Evolutionary conservation across 2,113 vertebrate species (phyloP).

Genomic region (Muscicapa adusta): DNA sequence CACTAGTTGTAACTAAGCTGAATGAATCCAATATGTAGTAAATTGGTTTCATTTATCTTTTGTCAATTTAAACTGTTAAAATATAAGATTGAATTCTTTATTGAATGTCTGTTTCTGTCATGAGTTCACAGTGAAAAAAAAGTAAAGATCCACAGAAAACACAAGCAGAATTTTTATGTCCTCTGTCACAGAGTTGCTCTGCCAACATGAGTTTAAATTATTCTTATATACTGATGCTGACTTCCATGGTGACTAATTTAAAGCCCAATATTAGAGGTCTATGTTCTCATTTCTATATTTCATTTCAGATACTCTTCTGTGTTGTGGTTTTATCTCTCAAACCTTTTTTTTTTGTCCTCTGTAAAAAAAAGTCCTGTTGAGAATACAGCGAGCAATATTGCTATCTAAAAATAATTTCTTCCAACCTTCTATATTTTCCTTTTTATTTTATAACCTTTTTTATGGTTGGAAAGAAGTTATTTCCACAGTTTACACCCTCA

Average conservation of each 20-base stretch:
- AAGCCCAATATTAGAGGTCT: not conserved
- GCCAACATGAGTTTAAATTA: not conserved
- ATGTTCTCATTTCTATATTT: not conserved
- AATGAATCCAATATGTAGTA: not conserved
- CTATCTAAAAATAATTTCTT: not conserved
- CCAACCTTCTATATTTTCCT: not conserved
- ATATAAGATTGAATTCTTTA: not conserved
- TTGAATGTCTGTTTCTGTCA: not conserved
- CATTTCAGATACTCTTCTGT: not conserved
- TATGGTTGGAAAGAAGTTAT: not conserved
- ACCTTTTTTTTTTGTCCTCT: not conserved
- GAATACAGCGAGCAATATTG: not conserved
- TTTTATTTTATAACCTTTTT: not conserved
- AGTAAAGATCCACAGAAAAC: not conserved
- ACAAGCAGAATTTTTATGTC: not conserved
- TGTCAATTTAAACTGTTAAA: not conserved
- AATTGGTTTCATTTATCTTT: not conserved
- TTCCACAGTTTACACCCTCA: not conserved
- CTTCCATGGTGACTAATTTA: not conserved
- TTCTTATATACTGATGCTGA: not conserved
- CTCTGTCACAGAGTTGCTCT: not conserved
- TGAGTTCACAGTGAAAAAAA: not conserved
- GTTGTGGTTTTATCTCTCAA: not conserved
- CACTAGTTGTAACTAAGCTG: not conserved
- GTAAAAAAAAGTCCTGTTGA: not conserved